Evolutionary conservation across 2,797 vertebrate species (phyloP), one percentile per base, ranked within the genome.

Genomic region (Danio albolineatus): DNA sequence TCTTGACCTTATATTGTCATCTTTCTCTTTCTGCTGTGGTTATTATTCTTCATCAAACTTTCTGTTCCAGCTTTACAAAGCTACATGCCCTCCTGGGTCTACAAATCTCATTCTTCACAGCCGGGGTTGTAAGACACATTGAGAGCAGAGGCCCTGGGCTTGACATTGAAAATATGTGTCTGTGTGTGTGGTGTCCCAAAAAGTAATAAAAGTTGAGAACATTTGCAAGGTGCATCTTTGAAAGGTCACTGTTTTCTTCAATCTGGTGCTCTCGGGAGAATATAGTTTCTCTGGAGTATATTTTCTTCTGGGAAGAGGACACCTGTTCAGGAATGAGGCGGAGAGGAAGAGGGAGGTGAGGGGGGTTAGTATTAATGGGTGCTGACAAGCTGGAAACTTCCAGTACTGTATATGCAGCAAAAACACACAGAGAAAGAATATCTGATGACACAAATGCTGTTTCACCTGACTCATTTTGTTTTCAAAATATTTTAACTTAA

Each of bases 321-420:
- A 86, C 83, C 83, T 84, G 82, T 54, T 81, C 65, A 61, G 74
- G 78, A 82, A 78, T 70, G 71, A 78, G 66, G 49, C 48, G 28
- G 46, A 6, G 72, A 5, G 65, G 36, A 8, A 6, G 39, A 41
- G 38, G 19, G 4, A 10, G 21, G 48, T 4, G 54, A 66, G 38
- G 10, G 6, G 39, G 39, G 43, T 16, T 5, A 8, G 17, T 49
- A 44, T 82, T 74, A 48, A 60, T 59, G 62, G 73, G 67, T 71
- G 77, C 64, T 71, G 67, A 75, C 17, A 65, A 65, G 51, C 62
- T 65, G 54, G 43, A 80, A 57, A 10, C 69, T 60, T 71, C 48
- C 56, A 70, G 57, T 12, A 62, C 4, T 73, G 17, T 28, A 28
- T 39, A 16, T 19, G 14, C 44, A 48, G 41, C 46, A 46, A 64